Percentiles rank a stretch among this genome's conserved stretches.
Conservation (phyloP, 2,797 vertebrate species). For the Cottoperca gobio region DNA sequence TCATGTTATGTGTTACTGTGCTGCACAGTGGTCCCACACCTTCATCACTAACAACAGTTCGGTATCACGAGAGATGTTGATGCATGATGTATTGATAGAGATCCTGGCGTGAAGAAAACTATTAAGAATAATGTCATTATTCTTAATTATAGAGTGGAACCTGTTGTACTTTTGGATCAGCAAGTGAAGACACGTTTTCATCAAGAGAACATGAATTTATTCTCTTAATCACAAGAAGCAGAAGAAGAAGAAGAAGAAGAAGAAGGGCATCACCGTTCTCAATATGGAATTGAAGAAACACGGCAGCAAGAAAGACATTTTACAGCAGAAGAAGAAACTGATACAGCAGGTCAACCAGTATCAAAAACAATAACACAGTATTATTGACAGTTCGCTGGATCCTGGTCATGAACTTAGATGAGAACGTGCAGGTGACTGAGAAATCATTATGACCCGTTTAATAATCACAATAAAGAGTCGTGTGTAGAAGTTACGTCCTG, state of each 20-base stretch:
- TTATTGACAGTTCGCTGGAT: background rate
- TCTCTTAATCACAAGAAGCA: slow-evolving; percentile 13
- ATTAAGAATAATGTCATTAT: background rate
- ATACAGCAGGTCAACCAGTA: background rate
- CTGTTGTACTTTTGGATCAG: background rate
- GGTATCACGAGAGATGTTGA: background rate
- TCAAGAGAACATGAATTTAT: slow-evolving; percentile 8
- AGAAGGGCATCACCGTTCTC: background rate
- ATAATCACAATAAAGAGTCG: background rate
- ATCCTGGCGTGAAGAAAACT: background rate
- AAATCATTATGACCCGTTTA: background rate
- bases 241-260: background rate
- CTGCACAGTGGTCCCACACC: background rate
- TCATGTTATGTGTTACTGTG: background rate
- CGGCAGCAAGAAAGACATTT: slow-evolving; percentile 9
- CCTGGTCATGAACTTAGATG: background rate
- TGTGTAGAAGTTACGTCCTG: no score
- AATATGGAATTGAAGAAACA: background rate
- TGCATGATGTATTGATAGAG: background rate
- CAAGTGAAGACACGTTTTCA: slow-evolving; percentile 14
- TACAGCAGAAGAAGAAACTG: background rate
- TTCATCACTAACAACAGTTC: background rate
- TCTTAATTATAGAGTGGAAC: background rate
- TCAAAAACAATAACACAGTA: background rate
- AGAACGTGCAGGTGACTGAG: background rate